Evolutionary conservation across 2,797 vertebrate genomes (phyloP), one percentile per base, ranked within the genome.

Genomic region (Falco novaeseelandiae): DNA sequence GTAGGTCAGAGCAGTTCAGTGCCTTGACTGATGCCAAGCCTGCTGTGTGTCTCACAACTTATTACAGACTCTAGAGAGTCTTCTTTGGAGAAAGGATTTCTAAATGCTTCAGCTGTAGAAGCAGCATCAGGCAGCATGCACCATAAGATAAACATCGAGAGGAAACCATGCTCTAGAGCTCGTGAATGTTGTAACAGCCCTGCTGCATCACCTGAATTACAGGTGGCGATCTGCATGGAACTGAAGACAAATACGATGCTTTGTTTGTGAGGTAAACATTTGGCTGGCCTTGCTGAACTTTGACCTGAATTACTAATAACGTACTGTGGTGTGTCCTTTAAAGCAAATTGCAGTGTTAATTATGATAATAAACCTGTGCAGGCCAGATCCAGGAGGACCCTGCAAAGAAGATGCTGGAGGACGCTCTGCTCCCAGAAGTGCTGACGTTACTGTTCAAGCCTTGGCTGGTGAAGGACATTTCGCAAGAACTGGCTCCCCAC

Each of bases 401-500:
- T 59, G 73, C 0, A 1, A 44, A 94, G 80, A 69, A 86, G 58
- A 44, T 66, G 66, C 69, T 87, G 83, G 70, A 84, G 40, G n/a
- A 27, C 2, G 17, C 66, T 82, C 70, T 55, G 48, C 58, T 90
- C 30, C 27, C 77, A 77, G 83, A 79, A 84, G 20, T 40, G 51
- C 83, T 93, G 86, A 93, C 0, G 0, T 89, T 90, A 73, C 80
- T 2, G 4, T 12, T 2, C 70, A 81, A 66, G 80, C 52, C 66
- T 94, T 0, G 1, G 54, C 77, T 88, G 46, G 55, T 21, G 69
- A n/a, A 79, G 48, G 70, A 51, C 15, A 14, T 94, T 94, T 95
- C 90, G 87, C 86, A 96, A 96, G 80, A 93, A 82, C 85, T 82
- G 46, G 86, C 92, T 95, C 26, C 66, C 46, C 36, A 77, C 48